These are phyloP conservation scores for Lanius collurio DNA, from an alignment of 2,113 vertebrate species.

Conservation along the genomic window DNA sequence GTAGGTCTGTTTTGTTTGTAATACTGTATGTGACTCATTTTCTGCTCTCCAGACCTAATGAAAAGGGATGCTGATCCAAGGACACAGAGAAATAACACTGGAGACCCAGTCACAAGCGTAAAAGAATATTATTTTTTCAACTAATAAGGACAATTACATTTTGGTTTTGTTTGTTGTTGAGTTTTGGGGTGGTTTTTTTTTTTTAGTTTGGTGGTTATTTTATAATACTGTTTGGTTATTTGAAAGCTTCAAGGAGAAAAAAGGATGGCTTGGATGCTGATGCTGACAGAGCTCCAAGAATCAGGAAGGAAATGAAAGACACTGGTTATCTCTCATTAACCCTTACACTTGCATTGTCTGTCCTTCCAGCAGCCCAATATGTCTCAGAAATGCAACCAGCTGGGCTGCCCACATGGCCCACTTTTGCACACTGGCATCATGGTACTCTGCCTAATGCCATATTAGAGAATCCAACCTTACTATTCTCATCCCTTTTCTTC, in stretches of 20 bases:
- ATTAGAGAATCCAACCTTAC: neutral
- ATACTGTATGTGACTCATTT: neutral
- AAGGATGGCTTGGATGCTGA: neutral
- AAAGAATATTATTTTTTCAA: neutral
- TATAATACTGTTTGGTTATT: neutral
- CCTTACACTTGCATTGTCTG: neutral
- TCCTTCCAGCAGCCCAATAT: neutral
- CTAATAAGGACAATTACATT: neutral
- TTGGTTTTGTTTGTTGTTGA: neutral
- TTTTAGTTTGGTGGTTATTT: neutral
- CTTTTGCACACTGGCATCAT: neutral
- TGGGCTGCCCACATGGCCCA: fast-evolving
- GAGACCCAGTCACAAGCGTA: neutral
- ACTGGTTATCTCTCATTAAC: neutral
- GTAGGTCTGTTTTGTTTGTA: neutral
- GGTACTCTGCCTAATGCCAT: neutral
- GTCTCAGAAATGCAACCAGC: neutral
- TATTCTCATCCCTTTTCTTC: no score
- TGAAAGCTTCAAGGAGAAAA: neutral
- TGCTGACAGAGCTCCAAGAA: neutral
- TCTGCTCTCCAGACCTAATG: neutral
- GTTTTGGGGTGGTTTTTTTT: neutral
- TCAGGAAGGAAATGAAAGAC: neutral
- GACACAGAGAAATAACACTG: neutral
- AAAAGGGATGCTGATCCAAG: neutral